Conservation (phyloP, 1,140 invertebrate genomes). For the Acromyrmex echinatior region DNA sequence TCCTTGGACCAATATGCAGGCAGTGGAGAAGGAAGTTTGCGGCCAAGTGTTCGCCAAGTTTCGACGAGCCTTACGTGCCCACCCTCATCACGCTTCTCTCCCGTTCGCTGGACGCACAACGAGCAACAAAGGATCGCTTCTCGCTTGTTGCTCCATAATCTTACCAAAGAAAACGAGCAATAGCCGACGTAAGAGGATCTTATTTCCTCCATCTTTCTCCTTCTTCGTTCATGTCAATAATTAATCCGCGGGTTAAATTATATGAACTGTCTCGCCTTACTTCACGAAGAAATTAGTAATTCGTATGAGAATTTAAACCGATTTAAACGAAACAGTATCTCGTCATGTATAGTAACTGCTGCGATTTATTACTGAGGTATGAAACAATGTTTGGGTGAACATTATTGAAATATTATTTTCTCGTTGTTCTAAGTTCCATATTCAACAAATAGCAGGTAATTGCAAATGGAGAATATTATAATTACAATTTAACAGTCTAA, state of each 20-base stretch:
- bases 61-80: constrained; percentile 74
- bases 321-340: background rate
- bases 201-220: background rate
- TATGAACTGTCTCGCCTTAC: background rate
- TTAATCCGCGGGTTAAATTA: constrained; percentile 67
- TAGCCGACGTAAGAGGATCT: constrained; percentile 65
- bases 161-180: constrained; percentile 67
- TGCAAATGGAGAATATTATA: background rate
- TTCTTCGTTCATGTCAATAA: constrained; percentile 65
- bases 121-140: constrained; percentile 80
- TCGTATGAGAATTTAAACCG: background rate
- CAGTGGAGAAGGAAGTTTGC: constrained; percentile 77
- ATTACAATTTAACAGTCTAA: background rate
- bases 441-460: constrained; percentile 17
- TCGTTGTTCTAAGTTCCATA: background rate
- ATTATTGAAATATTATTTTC: constrained; percentile 15
- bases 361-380: background rate
- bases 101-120: constrained; percentile 27
- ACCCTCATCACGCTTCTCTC: constrained; percentile 1
- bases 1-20: constrained; percentile 69
- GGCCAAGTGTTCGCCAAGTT: constrained; percentile 82
- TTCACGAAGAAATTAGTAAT: background rate
- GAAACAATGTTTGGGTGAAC: background rate
- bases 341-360: background rate
- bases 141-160: constrained; percentile 80